Conservation (phyloP, 2,888 invertebrate genomes). For the Eilema caniola region DNA sequence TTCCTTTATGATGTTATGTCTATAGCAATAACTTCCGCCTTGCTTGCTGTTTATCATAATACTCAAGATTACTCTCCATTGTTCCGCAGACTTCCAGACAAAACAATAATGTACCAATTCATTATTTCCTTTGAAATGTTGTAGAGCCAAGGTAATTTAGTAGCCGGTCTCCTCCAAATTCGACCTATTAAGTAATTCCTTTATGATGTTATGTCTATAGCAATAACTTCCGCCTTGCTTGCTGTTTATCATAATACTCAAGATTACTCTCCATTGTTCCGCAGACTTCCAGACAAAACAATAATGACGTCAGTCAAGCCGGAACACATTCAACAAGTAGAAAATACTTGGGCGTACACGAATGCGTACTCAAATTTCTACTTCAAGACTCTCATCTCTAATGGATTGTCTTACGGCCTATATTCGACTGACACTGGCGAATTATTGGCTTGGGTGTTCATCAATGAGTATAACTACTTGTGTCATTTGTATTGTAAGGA, state of each 20-base stretch:
- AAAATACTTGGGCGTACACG: slow-evolving; percentile 47
- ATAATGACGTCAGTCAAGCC: slow-evolving; percentile 39
- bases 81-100: slow-evolving; percentile 39
- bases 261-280: slow-evolving; percentile 11
- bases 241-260: neutral
- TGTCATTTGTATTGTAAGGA: slow-evolving; percentile 52
- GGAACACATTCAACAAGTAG: slow-evolving; percentile 42
- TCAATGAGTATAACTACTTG: slow-evolving; percentile 52
- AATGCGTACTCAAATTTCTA: slow-evolving; percentile 32
- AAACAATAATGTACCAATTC: no score
- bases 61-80: neutral
- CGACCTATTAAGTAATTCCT: no score
- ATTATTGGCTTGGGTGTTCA: slow-evolving; percentile 52
- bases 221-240: neutral
- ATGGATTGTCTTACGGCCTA: slow-evolving; percentile 45
- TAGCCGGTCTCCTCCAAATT: no score
- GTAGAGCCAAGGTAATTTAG: no score
- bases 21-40: neutral
- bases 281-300: slow-evolving; percentile 43
- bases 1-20: neutral
- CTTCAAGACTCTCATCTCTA: slow-evolving; percentile 42
- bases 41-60: neutral
- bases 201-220: neutral
- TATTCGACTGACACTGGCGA: slow-evolving; percentile 42
- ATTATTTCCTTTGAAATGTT: no score